Base-by-base conservation (phyloP, 2,888 invertebrate genomes). In the Terebella lapidaria region DNA sequence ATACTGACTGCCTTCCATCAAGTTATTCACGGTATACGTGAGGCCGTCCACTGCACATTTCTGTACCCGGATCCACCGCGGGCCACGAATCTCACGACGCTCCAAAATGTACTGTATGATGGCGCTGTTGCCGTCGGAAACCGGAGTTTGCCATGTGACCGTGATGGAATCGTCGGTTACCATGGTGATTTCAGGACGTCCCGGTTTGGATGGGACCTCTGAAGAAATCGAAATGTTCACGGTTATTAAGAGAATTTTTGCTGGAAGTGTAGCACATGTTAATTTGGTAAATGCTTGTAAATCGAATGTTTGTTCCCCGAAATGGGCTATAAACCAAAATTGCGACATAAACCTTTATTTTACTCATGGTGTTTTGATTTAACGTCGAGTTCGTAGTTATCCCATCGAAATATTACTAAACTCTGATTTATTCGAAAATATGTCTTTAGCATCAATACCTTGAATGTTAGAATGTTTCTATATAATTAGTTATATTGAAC, bases 1-100 rank as follows among this genome's bases (percentile, higher is more conserved):
- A 75, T 94, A 93, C 0, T 89, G 89, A 83, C 94, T 92, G 57
- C 94, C 94, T 80, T 94, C 94, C 30, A 90, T 87, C 20, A 97
- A 85, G 3, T 70, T 67, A 3, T 71, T 66, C 0, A 75, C 63
- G 2, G 70, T 70, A 59, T 67, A 68, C 3, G 66, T 66, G 10
- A 64, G 63, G 53, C 72, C 74, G 3, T 71, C 64, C 20, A 88
- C 85, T 0, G 93, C 91, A 65, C 92, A 90, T 73, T 89, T 91
- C 81, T 90, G 94, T 56, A 94, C 78, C 81, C 94, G 93, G 64
- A 93, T 87, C 96, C 97, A 97, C 75, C 96, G 87, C 2, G 63
- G 58, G 10, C 61, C 61, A 35, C 61, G 49, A 20, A 58, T 35
- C 49, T 67, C 67, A 18, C 62, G 53, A 15, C 56, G 57, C 58